A percentile compares a stretch with the other conserved stretches of the same genome.
Conservation (phyloP, 2,797 vertebrate species). For the Parambassis ranga region DNA sequence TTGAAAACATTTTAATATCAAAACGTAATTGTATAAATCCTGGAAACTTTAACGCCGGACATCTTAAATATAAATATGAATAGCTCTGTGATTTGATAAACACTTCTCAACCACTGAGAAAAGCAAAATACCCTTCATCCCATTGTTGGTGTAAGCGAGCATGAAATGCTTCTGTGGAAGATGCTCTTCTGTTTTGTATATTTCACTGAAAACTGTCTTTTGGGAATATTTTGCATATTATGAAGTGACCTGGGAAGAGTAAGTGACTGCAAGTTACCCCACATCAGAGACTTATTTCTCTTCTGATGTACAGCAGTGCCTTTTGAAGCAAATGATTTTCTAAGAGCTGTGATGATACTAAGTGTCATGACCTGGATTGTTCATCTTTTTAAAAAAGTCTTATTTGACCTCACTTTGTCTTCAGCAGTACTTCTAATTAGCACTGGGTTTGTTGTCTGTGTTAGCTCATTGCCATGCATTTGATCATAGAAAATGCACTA, state of each 20-base stretch:
- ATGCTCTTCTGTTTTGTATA: conserved; percentile 15
- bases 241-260: neutral
- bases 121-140: neutral
- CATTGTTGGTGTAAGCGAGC: neutral
- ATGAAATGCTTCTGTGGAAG: neutral
- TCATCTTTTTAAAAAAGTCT: conserved; percentile 11
- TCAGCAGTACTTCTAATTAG: neutral
- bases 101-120: neutral
- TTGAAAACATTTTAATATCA: neutral
- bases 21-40: neutral
- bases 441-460: conserved; percentile 20
- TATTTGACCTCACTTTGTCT: conserved; percentile 2
- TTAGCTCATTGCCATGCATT: conserved; percentile 33
- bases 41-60: neutral
- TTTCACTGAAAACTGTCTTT: neutral
- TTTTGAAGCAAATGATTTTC: conserved; percentile 49
- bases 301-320: conserved; percentile 52
- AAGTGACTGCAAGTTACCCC: neutral
- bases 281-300: conserved; percentile 29
- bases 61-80: neutral
- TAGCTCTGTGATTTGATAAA: neutral
- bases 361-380: neutral
- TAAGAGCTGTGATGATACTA: conserved; percentile 14
- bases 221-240: conserved; percentile 18
- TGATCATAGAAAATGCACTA: conserved; percentile 39